Base-by-base conservation (phyloP, 2,888 invertebrate species). In the Platycheirus rosarum region DNA sequence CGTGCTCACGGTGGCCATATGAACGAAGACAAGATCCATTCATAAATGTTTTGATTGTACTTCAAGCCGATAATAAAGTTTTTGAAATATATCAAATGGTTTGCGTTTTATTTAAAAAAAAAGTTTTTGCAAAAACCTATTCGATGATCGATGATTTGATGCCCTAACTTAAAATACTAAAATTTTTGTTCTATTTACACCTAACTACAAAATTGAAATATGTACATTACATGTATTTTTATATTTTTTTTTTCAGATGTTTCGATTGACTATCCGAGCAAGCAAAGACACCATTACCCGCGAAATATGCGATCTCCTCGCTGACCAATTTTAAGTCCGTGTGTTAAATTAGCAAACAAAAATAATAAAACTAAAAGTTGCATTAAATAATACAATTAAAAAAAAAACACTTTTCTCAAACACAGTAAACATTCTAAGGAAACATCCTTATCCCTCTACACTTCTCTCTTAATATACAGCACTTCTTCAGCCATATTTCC, bases 241-340 rank as follows among this genome's bases (percentile, higher is more conserved):
- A n/a, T 23, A 23, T 23, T 6, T 6, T 6, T 40, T 37, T 11
- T 26, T 62, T 91, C 93, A 99, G 98, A 98, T 99, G 99, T 99
- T 96, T 92, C 97, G 99, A 89, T 93, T 99, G 89, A 99, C 99
- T 77, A 95, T 99, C 85, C 94, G 99, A 89, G 97, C 98, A 86
- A 99, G 98, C 92, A 98, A 98, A 92, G 98, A 98, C 91, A 93
- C 95, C 84, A 97, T 98, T 86, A 97, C 99, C 76, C 94, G 95
- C 90, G 96, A 97, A 92, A 92, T 99, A 87, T 97, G 98, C 91
- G 95, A 98, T 91, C 93, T 99, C 87, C 93, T 99, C 89, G 95
- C 95, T 89, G 97, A 97, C 92, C 98, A 98, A 92, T 98, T 99
- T 93, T 99, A 95, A 93, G 74, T 57, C 51, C 14, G 42, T 55